A percentile compares a stretch with the other conserved stretches of the same genome.
These are phyloP conservation scores for Stenotaenia linearis DNA, from an alignment of 2,888 invertebrate genomes.

Conservation along the genomic window DNA sequence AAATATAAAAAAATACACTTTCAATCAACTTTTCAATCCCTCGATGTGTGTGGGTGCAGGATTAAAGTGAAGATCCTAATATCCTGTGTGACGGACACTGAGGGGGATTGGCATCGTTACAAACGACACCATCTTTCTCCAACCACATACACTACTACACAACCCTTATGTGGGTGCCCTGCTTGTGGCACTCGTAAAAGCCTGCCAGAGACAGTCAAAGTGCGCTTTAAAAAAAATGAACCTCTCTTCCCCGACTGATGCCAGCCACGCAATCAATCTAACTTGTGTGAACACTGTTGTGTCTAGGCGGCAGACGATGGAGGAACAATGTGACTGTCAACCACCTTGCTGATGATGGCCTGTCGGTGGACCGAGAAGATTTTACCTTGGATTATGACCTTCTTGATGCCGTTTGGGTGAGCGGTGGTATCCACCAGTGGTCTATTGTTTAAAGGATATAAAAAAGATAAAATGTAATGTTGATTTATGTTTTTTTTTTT, in stretches of 20 bases:
- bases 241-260: conserved; percentile 29
- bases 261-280: conserved; percentile 27
- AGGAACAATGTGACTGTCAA: conserved; percentile 9
- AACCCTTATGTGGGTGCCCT: conserved; percentile 4
- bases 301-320: conserved; percentile 30
- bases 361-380: neutral
- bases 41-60: neutral
- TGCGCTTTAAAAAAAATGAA: conserved; percentile 27
- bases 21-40: neutral
- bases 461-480: neutral
- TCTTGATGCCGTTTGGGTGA: neutral
- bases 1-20: neutral
- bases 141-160: conserved; percentile 9
- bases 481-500: too few relatives aligned
- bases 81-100: conserved; percentile 4
- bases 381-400: neutral
- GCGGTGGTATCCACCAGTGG: neutral
- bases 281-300: conserved; percentile 32
- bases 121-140: conserved; percentile 4
- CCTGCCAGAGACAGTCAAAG: conserved; percentile 30
- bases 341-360: neutral
- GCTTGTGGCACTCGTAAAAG: conserved; percentile 21
- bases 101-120: conserved; percentile 4
- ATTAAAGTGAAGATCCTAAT: neutral
- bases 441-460: neutral